Conservation (phyloP, 2,113 vertebrate genomes). For the Albula glossodonta region DNA sequence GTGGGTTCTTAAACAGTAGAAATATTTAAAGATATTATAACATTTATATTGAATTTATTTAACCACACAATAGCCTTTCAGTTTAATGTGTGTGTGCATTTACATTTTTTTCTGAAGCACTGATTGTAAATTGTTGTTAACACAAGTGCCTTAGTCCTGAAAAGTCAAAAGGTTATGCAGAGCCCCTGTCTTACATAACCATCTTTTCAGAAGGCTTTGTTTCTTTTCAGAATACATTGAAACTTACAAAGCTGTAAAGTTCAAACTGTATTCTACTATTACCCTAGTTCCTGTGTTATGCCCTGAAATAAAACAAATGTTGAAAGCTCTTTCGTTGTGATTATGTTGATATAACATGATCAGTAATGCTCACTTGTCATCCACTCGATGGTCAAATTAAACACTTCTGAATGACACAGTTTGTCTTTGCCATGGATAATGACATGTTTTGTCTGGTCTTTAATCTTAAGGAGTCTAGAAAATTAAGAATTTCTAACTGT, state of each 20-base stretch:
- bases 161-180: too few relatives aligned
- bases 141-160: too few relatives aligned
- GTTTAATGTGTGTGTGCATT: too few relatives aligned
- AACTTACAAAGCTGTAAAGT: slow-evolving; percentile 47
- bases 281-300: slow-evolving; percentile 1
- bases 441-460: slow-evolving; percentile 57
- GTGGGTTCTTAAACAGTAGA: too few relatives aligned
- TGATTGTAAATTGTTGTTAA: too few relatives aligned
- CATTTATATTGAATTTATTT: too few relatives aligned
- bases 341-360: slow-evolving; percentile 36
- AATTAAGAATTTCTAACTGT: slow-evolving; percentile 30
- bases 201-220: slow-evolving; percentile 9
- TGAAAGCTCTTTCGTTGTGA: neutral
- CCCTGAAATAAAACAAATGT: slow-evolving; percentile 27
- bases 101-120: too few relatives aligned
- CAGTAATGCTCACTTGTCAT: slow-evolving; percentile 32
- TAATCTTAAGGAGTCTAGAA: slow-evolving; percentile 52
- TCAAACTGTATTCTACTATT: slow-evolving; percentile 40
- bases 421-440: slow-evolving; percentile 36
- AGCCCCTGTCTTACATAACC: neutral
- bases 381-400: slow-evolving; percentile 46
- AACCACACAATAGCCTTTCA: too few relatives aligned
- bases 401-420: slow-evolving; percentile 70
- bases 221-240: slow-evolving; percentile 34
- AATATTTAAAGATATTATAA: too few relatives aligned